Base-by-base conservation (phyloP, 2,888 invertebrate species). In the Rhagonycha lutea region DNA sequence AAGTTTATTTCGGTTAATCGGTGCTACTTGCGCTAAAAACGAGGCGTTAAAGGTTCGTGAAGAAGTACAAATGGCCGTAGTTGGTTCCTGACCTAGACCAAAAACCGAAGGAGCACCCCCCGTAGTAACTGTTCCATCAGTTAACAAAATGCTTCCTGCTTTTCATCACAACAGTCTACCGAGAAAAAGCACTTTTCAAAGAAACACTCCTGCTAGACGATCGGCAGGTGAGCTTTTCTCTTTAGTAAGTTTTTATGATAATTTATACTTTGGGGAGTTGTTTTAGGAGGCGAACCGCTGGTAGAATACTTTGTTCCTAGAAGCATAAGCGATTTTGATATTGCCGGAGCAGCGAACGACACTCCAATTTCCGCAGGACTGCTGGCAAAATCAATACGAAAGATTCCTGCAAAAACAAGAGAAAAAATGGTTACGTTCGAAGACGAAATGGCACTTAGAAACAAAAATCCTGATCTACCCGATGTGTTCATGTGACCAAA, bases 271-370 rank as follows among this genome's bases (percentile, higher is more conserved):
- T 32, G 14, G 4, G 14, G 26, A 24, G 23, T 68, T 73, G 60
- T 79, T 79, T 11, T 86, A 84, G 86, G 88, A 82, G 89, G 90
- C 71, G 93, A 92, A 81, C 91, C 91, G 68, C 91, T 93, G 79
- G 89, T 94, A 75, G 95, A 95, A 85, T 95, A 95, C 86, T 95
- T 95, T 86, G 95, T 95, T 78, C 95, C 95, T 78, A 90, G 95
- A 75, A 95, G 95, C 87, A 91, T 95, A 75, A 95, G 95, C 87
- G 95, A 95, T 86, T 95, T 95, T 84, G 94, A 95, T 86, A 87
- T 95, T 74, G 91, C 92, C 0, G 92, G 94, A 61, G 85, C 88
- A 0, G 91, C 92, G 9, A 89, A 91, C 69, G 91, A 92, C 83
- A 88, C 87, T 1, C 86, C 88, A 23, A 86, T 86, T 61, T 79